Evolutionary conservation across 2,113 vertebrate genomes (phyloP).

Genomic region (Macrotus californicus): DNA sequence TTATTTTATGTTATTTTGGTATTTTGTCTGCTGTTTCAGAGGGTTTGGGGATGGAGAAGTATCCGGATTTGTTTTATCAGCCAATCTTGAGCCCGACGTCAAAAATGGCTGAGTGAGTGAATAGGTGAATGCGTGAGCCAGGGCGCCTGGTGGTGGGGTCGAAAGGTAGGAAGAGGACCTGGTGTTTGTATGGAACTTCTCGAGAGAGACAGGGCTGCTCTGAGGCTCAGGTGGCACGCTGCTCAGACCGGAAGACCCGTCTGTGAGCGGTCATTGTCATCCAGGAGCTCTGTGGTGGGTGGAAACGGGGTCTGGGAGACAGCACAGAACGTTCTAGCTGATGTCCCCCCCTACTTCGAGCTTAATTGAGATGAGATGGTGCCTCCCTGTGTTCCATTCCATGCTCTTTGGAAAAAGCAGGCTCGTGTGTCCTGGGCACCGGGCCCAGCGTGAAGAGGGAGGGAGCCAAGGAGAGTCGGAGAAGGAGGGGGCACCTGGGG

Average conservation of each 20-base stretch:
- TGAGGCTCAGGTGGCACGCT: neutral
- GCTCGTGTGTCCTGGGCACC: neutral
- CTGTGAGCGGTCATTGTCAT: neutral
- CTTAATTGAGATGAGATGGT: neutral
- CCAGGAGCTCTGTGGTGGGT: neutral
- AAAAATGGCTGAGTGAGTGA: neutral
- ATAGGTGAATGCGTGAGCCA: neutral
- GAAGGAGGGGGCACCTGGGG: neutral
- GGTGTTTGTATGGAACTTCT: neutral
- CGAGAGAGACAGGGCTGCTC: neutral
- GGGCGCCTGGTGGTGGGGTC: neutral
- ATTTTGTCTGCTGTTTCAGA: neutral
- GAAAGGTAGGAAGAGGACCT: neutral
- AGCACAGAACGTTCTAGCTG: neutral
- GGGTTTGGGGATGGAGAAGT: neutral
- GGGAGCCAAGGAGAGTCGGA: too few species aligned
- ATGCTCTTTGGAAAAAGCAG: conserved; percentile 34
- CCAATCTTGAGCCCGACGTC: neutral
- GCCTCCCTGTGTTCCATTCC: neutral
- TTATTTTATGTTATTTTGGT: neutral
- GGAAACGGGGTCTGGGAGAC: neutral
- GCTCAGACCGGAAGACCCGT: fast-evolving
- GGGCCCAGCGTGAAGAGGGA: neutral
- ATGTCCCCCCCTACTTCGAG: neutral
- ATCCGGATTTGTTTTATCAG: neutral